Percentiles rank a stretch among this genome's conserved stretches.
Conservation (phyloP, 92 coral and sea anemone species). For the Parazoanthus swiftii region DNA sequence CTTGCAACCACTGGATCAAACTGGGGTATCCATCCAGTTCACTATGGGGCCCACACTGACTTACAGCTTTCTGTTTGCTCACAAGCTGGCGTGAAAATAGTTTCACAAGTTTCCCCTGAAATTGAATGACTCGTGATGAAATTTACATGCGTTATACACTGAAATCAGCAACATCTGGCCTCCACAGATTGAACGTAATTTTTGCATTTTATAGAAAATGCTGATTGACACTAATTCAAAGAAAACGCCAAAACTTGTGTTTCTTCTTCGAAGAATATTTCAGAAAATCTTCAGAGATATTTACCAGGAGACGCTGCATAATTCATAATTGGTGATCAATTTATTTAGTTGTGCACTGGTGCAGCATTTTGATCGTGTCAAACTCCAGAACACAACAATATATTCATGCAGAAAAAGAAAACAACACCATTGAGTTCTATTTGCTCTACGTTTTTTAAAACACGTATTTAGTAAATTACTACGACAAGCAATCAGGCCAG, state of each 20-base stretch:
- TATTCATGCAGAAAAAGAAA: not conserved
- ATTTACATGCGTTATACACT: not conserved
- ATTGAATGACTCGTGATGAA: slow-evolving; percentile 3
- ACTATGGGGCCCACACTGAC: slow-evolving; percentile 52
- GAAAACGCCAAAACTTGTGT: not conserved
- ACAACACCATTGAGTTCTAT: not conserved
- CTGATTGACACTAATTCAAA: not conserved
- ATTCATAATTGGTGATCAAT: not conserved
- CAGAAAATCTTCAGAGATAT: slow-evolving; percentile 1
- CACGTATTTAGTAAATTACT: not conserved
- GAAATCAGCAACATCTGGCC: slow-evolving; percentile 13
- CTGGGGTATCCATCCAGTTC: slow-evolving; percentile 79
- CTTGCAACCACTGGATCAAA: slow-evolving; percentile 87
- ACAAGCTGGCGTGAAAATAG: slow-evolving; percentile 88
- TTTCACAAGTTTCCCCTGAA: slow-evolving; percentile 92
- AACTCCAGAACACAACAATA: not conserved
- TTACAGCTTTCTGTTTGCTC: slow-evolving; percentile 74
- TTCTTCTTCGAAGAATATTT: not conserved
- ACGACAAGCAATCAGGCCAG: not conserved
- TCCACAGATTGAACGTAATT: not conserved
- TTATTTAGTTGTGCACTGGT: not conserved
- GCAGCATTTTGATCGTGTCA: not conserved
- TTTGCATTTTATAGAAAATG: not conserved
- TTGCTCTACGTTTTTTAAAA: not conserved
- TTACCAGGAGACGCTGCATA: not conserved